Base-by-base conservation (phyloP, 2,113 vertebrate species). In the Macroglossus sobrinus region DNA sequence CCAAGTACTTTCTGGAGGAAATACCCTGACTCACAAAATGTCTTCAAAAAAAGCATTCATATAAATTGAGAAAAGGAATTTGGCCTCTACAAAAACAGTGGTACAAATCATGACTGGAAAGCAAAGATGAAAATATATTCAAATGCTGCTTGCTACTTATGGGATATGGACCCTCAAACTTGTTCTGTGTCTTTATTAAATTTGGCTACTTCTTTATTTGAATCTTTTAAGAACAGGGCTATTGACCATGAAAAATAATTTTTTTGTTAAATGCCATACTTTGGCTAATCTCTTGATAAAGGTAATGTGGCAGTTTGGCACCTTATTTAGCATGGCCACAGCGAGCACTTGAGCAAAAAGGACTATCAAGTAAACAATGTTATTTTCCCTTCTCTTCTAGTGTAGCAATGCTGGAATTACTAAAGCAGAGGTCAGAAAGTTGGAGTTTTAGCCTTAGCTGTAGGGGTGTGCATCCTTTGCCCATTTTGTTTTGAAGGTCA, bases 201-300 rank as follows among this genome's bases (percentile, higher is more conserved):
- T 86, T 24, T 92, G 63, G 45, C 57, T 57, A 68, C 35, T 68
- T 40, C 18, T 86, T 6, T 59, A 75, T 11, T 57, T 74, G 22
- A 81, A 16, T 79, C 66, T 82, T 82, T 72, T 45, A 88, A 94
- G 40, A 91, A 14, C 0, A 85, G 4, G 24, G 80, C 55, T 68
- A 82, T 1, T 72, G 35, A 91, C 35, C 55, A n/a, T 66, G 69
- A 86, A 94, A 69, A 95, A 87, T 16, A 55, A 63, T 13, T 59
- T n/a, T 30, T 28, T 24, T 22, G 61, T 80, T 89, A 82, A 59
- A 94, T 86, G 66, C 47, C 33, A 16, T 28, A 53, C 45, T 90
- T 93, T 50, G 38, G n/a, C 38, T 86, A 92, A 81, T 18, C 92
- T 64, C 53, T 80, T 89, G 40, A 71, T 78, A 89, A 85, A 81